Percentiles rank a stretch among this genome's conserved stretches.
Evolutionary conservation across 2,888 invertebrate species (phyloP).

Genomic region (Ligdia adustata): DNA sequence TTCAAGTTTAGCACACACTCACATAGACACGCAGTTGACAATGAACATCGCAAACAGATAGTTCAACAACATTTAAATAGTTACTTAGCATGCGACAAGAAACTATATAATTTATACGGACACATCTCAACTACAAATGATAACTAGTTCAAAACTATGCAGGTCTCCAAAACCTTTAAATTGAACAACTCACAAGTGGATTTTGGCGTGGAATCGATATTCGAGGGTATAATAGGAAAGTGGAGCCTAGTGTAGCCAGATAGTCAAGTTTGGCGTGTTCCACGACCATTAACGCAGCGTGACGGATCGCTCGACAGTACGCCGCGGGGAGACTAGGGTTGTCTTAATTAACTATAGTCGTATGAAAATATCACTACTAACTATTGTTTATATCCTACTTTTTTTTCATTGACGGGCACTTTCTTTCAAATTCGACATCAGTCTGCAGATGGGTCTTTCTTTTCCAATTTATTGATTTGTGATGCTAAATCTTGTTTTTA

Average conservation of each 20-base stretch:
- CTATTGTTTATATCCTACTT: slow-evolving; percentile 13
- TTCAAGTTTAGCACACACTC: slow-evolving; percentile 7
- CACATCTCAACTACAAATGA: too few species aligned
- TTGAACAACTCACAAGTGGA: slow-evolving; percentile 14
- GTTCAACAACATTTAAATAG: slow-evolving; percentile 2
- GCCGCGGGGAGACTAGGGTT: slow-evolving; percentile 42
- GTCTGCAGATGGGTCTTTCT: too few species aligned
- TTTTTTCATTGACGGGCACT: slow-evolving; percentile 9
- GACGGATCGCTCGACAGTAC: slow-evolving; percentile 73
- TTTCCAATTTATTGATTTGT: too few species aligned
- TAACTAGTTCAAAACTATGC: slow-evolving; percentile 9
- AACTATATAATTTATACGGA: too few species aligned
- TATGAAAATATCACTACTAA: slow-evolving; percentile 23
- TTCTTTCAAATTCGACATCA: too few species aligned
- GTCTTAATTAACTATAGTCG: slow-evolving; percentile 35
- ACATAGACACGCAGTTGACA: too few species aligned
- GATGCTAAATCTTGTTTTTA: too few species aligned
- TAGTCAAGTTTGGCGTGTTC: slow-evolving; percentile 80
- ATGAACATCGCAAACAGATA: too few species aligned
- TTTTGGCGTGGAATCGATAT: slow-evolving; percentile 55
- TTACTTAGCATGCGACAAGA: too few species aligned
- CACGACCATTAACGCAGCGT: slow-evolving; percentile 80
- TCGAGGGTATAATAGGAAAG: slow-evolving; percentile 53
- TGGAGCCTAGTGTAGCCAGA: slow-evolving; percentile 55
- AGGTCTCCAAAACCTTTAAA: slow-evolving; percentile 9